Percentiles rank a stretch among this genome's conserved stretches.
Evolutionary conservation across 2,888 invertebrate species (phyloP).

Genomic region (Agriopis marginaria): DNA sequence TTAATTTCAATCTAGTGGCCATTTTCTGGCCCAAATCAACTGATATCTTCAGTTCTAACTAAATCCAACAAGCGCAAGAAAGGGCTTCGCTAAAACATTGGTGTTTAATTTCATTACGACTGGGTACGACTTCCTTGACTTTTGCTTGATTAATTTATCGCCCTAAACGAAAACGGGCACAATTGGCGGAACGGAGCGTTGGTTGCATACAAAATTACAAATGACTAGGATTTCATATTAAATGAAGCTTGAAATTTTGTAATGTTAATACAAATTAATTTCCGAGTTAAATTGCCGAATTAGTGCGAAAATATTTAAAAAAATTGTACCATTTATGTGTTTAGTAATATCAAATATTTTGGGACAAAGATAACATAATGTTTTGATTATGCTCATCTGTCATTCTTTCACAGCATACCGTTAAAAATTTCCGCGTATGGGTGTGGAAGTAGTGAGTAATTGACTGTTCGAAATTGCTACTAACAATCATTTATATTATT

Average conservation of each 20-base stretch:
- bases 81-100: conserved; percentile 8
- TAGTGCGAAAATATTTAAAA: too few relatives aligned
- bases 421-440: too few relatives aligned
- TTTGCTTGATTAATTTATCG: conserved; percentile 30
- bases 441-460: too few relatives aligned
- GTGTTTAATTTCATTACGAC: conserved; percentile 26
- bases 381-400: too few relatives aligned
- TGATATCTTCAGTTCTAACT: conserved; percentile 7
- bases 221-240: neutral
- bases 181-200: neutral
- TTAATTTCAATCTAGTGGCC: neutral
- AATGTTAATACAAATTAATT: too few relatives aligned
- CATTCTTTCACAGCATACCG: too few relatives aligned
- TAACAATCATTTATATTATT: too few relatives aligned
- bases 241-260: neutral
- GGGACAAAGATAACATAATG: too few relatives aligned
- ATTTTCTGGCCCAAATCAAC: neutral
- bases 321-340: too few relatives aligned
- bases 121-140: conserved; percentile 21
- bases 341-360: too few relatives aligned
- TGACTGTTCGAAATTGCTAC: too few relatives aligned
- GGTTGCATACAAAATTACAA: conserved; percentile 25
- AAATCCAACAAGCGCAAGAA: conserved; percentile 15
- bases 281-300: too few relatives aligned
- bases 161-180: conserved; percentile 15